phyloP scores from a whole-genome alignment of 2,888 invertebrate species.

The Embidobia sp. region DNA sequence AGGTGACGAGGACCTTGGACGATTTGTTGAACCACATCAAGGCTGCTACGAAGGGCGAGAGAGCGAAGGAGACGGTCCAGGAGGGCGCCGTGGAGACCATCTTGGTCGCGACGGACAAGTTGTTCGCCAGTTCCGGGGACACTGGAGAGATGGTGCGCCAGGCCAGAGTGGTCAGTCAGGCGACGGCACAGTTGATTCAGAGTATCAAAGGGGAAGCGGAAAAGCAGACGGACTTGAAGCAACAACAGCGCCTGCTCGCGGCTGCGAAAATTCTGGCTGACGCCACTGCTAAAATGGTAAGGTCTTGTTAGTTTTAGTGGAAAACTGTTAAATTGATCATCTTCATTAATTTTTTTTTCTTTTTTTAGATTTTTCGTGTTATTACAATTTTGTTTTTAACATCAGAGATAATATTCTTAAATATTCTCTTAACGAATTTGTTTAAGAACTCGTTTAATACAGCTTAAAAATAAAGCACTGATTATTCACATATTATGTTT shows the following conservation, averaged over 20 bases:
- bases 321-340: too few species aligned
- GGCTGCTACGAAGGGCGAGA: constrained; percentile 85
- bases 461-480: too few species aligned
- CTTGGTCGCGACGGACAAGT: constrained; percentile 92
- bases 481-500: too few species aligned
- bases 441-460: too few species aligned
- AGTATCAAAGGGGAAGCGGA: constrained; percentile 98
- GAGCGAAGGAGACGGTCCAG: constrained; percentile 86
- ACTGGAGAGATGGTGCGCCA: constrained; percentile 97
- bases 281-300: constrained; percentile 95
- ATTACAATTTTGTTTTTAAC: too few species aligned
- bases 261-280: constrained; percentile 98
- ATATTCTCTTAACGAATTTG: too few species aligned
- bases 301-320: too few species aligned
- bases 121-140: constrained; percentile 92
- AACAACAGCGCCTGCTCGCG: constrained; percentile 93
- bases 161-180: constrained; percentile 94
- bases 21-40: constrained; percentile 95
- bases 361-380: too few species aligned
- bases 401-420: too few species aligned
- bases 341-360: too few species aligned
- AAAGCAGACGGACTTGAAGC: constrained; percentile 91
- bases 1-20: constrained; percentile 94
- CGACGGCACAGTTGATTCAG: constrained; percentile 96
- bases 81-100: constrained; percentile 93